A percentile compares a stretch with the other conserved stretches of the same genome.
Conservation (phyloP, 2,888 invertebrate species). For the Pseudococcus longispinus region DNA sequence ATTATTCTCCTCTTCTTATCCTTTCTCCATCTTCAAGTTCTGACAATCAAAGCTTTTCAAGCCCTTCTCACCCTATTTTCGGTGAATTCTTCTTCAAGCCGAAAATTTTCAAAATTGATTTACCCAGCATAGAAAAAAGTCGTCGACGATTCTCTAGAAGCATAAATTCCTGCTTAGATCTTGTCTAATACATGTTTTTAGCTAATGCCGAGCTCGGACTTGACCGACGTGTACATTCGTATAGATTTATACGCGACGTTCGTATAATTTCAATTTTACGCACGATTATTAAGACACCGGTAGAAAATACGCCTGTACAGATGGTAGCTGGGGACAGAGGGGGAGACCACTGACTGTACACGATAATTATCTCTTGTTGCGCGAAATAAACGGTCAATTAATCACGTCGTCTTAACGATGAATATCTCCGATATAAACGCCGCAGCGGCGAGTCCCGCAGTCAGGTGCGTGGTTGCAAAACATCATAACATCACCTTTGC, state of each 20-base stretch:
- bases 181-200: not conserved
- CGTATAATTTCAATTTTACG: not conserved
- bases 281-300: not conserved
- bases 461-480: conserved; percentile 25
- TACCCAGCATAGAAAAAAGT: no score
- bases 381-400: conserved; percentile 25
- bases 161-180: not conserved
- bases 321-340: not conserved
- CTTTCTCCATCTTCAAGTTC: no score
- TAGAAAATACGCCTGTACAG: not conserved
- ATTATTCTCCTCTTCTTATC: no score
- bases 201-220: not conserved
- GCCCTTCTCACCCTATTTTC: no score
- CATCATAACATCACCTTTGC: not conserved
- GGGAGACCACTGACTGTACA: conserved; percentile 4
- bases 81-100: no score
- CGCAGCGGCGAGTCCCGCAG: not conserved
- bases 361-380: conserved; percentile 26
- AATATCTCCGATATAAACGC: not conserved
- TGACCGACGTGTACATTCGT: not conserved
- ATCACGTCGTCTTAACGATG: conserved; percentile 7
- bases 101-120: no score
- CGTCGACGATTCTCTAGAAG: no score
- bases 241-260: not conserved
- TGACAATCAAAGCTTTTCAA: no score